A percentile compares a stretch with the other conserved stretches of the same genome.
phyloP scores from a whole-genome alignment of 2,797 vertebrate genomes.

The Oryzias sinensis region DNA sequence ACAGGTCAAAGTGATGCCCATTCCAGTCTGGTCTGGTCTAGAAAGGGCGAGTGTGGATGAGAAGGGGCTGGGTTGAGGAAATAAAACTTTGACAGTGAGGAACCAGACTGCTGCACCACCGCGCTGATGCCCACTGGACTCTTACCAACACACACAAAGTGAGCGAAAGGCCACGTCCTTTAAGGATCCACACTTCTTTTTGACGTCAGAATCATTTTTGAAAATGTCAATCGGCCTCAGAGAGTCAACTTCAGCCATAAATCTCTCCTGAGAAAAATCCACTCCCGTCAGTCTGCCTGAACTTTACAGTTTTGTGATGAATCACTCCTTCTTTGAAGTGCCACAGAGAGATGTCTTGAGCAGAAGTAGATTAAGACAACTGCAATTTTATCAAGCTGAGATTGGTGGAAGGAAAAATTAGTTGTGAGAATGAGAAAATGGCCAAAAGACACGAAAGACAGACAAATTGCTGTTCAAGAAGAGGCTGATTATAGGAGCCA shows the following conservation, averaged over 20 bases:
- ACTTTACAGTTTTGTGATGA: constrained; percentile 20
- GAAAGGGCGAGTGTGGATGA: constrained; percentile 21
- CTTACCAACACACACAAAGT: constrained; percentile 49
- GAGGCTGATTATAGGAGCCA: constrained; percentile 66
- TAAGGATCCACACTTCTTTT: constrained; percentile 28
- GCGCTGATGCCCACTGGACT: constrained; percentile 51
- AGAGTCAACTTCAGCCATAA: constrained; percentile 45
- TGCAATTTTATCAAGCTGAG: constrained; percentile 24
- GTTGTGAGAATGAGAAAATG: constrained; percentile 26
- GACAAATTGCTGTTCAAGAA: constrained; percentile 41
- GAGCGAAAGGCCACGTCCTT: constrained; percentile 58
- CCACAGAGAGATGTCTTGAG: constrained; percentile 16
- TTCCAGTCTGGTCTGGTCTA: constrained; percentile 24
- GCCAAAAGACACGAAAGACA: constrained; percentile 36
- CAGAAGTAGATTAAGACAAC: constrained; percentile 28
- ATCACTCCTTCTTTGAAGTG: constrained; percentile 27
- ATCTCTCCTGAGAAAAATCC: constrained; percentile 24
- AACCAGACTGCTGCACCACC: constrained; percentile 28
- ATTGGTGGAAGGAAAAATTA: constrained; percentile 25
- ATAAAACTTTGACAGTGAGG: constrained; percentile 34
- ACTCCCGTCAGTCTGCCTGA: constrained; percentile 26
- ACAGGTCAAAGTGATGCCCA: constrained; percentile 40
- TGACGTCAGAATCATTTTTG: constrained; percentile 57
- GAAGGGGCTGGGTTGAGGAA: constrained; percentile 35
- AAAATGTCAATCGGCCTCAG: constrained; percentile 64